A percentile compares a stretch with the other conserved stretches of the same genome.
These are phyloP conservation scores for Ianthella basta DNA, from an alignment of 37 sponge, comb jelly and placozoan species.

Conservation along the genomic window DNA sequence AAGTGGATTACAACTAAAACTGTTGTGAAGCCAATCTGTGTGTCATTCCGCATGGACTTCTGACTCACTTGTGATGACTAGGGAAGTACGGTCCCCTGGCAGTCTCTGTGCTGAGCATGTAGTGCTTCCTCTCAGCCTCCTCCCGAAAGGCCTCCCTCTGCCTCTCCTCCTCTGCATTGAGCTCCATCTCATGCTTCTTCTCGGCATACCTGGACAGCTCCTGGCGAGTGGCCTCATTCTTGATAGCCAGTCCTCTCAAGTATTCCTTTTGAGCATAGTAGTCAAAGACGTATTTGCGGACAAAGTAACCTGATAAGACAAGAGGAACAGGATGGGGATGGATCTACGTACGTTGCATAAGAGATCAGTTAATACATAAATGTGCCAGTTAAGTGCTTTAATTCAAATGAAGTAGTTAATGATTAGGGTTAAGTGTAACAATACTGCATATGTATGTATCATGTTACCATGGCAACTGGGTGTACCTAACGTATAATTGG, in stretches of 20 bases:
- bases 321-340: too few relatives aligned
- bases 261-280: conserved; percentile 65
- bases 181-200: background rate
- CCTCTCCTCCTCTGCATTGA: background rate
- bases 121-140: conserved; percentile 46
- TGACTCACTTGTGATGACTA: background rate
- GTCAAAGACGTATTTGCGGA: conserved; percentile 59
- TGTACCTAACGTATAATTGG: too few relatives aligned
- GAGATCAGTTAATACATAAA: too few relatives aligned
- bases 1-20: too few relatives aligned
- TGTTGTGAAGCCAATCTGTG: too few relatives aligned
- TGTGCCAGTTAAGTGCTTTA: background rate
- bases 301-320: conserved; percentile 56
- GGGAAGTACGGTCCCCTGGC: conserved; percentile 15
- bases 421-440: too few relatives aligned
- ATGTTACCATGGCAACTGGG: too few relatives aligned
- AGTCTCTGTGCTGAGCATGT: conserved; percentile 60
- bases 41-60: too few relatives aligned
- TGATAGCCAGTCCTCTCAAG: conserved; percentile 43
- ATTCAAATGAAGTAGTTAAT: too few relatives aligned
- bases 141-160: conserved; percentile 5
- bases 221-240: conserved; percentile 34
- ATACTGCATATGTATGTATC: too few relatives aligned
- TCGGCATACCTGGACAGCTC: conserved; percentile 6
- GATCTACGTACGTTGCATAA: background rate